A percentile compares a stretch with the other conserved stretches of the same genome.
Evolutionary conservation across 2,888 invertebrate species (phyloP).

Genomic region (Syritta pipiens): DNA sequence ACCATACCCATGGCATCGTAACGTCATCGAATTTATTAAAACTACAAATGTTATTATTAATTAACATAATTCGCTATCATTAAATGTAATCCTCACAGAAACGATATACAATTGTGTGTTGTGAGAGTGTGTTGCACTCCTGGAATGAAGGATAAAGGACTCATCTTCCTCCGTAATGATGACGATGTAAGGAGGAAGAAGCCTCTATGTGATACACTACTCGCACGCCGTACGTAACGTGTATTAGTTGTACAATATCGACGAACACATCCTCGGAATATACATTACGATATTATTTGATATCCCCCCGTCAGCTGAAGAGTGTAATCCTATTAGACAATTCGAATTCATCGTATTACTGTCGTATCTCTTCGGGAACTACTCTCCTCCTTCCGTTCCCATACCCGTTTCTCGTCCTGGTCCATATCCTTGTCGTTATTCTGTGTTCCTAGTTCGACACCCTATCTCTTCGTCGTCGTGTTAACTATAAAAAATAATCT

Average conservation of each 20-base stretch:
- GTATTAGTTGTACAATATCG: background rate
- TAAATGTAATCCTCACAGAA: slow-evolving; percentile 38
- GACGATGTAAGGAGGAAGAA: no score
- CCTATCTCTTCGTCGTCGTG: no score
- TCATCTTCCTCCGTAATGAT: no score
- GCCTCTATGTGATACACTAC: slow-evolving; percentile 12
- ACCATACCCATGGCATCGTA: slow-evolving; percentile 13
- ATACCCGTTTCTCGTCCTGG: no score
- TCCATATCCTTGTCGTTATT: no score
- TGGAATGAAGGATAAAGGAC: no score
- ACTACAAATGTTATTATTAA: slow-evolving; percentile 34
- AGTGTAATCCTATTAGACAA: slow-evolving; percentile 52
- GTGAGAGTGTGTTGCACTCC: background rate
- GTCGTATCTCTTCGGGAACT: slow-evolving; percentile 24
- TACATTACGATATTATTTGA: slow-evolving; percentile 41
- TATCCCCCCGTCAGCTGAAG: slow-evolving; percentile 25
- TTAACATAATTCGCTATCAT: slow-evolving; percentile 56
- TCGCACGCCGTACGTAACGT: background rate
- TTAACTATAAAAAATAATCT: slow-evolving; percentile 56
- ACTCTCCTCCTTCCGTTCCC: background rate
- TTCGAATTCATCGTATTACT: slow-evolving; percentile 51
- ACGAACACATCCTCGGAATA: slow-evolving; percentile 17
- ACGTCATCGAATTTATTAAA: slow-evolving; percentile 41
- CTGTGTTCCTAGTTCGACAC: no score
- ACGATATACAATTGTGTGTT: slow-evolving; percentile 12